These are phyloP conservation scores for Cyprinella venusta DNA, from an alignment of 2,797 vertebrate genomes.

Conservation along the genomic window DNA sequence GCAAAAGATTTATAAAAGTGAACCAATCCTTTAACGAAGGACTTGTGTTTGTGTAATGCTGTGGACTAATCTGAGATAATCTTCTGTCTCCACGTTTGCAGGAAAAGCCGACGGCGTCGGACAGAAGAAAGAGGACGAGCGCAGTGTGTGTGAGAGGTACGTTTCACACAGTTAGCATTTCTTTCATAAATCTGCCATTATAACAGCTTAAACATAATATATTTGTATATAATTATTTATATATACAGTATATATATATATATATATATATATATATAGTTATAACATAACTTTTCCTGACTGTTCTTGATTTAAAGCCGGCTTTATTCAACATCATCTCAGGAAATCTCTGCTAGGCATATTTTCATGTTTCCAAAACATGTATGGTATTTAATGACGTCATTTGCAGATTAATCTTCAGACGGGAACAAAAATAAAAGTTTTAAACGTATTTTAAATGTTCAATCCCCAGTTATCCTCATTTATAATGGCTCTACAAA, in stretches of 20 bases:
- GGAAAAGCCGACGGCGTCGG: conserved; percentile 70
- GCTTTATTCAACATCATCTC: not conserved
- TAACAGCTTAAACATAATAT: no score
- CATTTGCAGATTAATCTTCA: not conserved
- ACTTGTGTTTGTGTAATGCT: not conserved
- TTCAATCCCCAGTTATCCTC: no score
- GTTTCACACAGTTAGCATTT: not conserved
- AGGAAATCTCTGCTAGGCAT: not conserved
- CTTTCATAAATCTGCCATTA: not conserved
- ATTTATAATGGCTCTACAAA: not conserved
- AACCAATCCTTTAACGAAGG: not conserved
- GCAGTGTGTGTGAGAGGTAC: conserved; percentile 68
- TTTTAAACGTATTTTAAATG: not conserved
- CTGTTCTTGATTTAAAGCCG: not conserved
- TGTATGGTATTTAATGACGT: not conserved
- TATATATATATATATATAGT: not conserved
- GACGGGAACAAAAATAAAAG: not conserved
- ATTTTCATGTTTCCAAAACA: not conserved
- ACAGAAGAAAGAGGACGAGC: conserved; percentile 62
- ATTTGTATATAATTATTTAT: not conserved
- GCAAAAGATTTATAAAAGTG: no score
- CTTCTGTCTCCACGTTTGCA: conserved; percentile 52
- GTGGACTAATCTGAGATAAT: conserved; percentile 1
- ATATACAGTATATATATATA: not conserved
- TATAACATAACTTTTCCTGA: not conserved